Conservation (phyloP, 2,113 vertebrate species). For the Lethenteron camtschaticum region DNA sequence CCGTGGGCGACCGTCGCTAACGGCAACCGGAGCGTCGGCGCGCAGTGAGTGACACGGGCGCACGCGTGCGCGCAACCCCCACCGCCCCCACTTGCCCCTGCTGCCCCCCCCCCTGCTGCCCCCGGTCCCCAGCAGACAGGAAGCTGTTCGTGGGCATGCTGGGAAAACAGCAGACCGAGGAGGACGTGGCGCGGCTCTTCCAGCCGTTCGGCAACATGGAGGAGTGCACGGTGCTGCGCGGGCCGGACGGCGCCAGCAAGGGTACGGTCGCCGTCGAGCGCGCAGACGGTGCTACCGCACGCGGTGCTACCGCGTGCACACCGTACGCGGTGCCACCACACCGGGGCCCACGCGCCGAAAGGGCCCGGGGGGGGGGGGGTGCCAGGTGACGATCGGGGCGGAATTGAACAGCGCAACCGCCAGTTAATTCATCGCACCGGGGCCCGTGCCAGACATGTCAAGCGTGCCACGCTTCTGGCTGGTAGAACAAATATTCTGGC, state of each 20-base stretch:
- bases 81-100: not conserved
- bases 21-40: not conserved
- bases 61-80: conserved; percentile 11
- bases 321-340: too few relatives aligned
- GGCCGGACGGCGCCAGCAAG: conserved; percentile 96
- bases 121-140: conserved; percentile 34
- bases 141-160: conserved; percentile 98
- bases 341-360: too few relatives aligned
- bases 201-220: conserved; percentile 94
- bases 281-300: too few relatives aligned
- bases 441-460: too few relatives aligned
- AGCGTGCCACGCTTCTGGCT: too few relatives aligned
- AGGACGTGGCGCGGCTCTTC: conserved; percentile 86
- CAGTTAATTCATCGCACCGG: too few relatives aligned
- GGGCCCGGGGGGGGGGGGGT: too few relatives aligned
- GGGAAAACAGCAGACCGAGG: conserved; percentile 96
- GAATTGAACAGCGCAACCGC: too few relatives aligned
- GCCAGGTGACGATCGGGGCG: too few relatives aligned
- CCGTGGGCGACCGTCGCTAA: not conserved
- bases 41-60: not conserved
- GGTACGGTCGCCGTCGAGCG: conserved; percentile 24
- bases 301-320: too few relatives aligned
- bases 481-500: too few relatives aligned
- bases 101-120: not conserved
- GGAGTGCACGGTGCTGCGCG: conserved; percentile 85